These are phyloP conservation scores for Poeciliopsis infans DNA, from an alignment of 2,797 vertebrate genomes.

Conservation along the genomic window DNA sequence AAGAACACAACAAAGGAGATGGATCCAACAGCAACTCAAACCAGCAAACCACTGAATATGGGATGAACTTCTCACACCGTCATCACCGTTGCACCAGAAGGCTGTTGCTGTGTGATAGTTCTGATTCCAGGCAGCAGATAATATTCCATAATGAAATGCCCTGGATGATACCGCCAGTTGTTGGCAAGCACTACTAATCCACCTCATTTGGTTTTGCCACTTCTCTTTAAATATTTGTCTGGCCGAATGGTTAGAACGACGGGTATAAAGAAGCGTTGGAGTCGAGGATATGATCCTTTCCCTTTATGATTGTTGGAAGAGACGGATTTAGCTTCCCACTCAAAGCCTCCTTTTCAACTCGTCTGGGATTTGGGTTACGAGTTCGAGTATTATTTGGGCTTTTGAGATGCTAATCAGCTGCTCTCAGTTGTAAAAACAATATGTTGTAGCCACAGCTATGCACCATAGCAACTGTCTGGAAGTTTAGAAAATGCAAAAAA, in stretches of 20 bases:
- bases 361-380: background rate
- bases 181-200: background rate
- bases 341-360: background rate
- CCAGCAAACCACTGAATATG: too few relatives aligned
- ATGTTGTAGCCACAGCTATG: background rate
- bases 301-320: background rate
- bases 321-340: background rate
- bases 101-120: background rate
- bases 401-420: background rate
- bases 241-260: background rate
- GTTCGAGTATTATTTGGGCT: background rate
- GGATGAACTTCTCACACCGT: too few relatives aligned
- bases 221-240: background rate
- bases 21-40: too few relatives aligned
- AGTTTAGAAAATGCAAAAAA: background rate
- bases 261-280: background rate
- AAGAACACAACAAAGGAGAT: too few relatives aligned
- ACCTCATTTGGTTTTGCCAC: background rate
- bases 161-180: background rate
- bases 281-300: background rate
- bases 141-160: background rate
- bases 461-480: background rate
- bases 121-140: background rate
- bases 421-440: background rate
- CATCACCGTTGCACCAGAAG: too few relatives aligned